Evolutionary conservation across 2,797 vertebrate genomes (phyloP).

Genomic region (Nothura maculosa): DNA sequence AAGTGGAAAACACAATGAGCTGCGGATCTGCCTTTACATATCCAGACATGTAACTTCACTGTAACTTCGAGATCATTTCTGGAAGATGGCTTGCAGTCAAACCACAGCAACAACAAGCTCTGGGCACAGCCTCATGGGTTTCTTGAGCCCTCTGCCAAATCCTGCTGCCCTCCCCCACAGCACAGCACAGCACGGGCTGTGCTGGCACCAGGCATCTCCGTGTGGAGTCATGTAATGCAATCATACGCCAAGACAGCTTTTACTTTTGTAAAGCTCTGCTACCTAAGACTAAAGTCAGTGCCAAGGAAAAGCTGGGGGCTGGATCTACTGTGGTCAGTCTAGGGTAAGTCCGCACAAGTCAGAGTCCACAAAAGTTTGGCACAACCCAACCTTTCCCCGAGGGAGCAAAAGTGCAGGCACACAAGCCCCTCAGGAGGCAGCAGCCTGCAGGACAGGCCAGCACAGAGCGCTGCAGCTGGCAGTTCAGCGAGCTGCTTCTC

Average conservation of each 20-base stretch:
- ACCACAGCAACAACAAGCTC: background rate
- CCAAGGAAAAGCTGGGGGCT: background rate
- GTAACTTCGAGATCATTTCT: background rate
- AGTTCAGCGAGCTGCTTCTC: background rate
- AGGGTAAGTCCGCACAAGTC: background rate
- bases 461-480: background rate
- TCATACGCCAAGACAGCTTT: background rate
- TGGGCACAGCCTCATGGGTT: fast-evolving
- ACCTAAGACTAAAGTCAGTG: background rate
- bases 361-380: background rate
- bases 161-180: background rate
- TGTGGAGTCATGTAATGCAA: fast-evolving
- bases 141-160: background rate
- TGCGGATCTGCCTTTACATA: background rate
- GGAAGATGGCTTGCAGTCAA: background rate
- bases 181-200: background rate
- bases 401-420: background rate
- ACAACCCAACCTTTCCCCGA: background rate
- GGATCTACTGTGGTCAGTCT: background rate
- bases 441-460: background rate
- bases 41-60: background rate
- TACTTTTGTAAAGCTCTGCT: background rate
- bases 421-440: background rate
- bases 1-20: background rate
- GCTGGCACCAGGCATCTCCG: background rate